Percentiles rank a stretch among this genome's conserved stretches.
phyloP scores from a whole-genome alignment of 2,888 invertebrate species.

The Spilarctia lutea region DNA sequence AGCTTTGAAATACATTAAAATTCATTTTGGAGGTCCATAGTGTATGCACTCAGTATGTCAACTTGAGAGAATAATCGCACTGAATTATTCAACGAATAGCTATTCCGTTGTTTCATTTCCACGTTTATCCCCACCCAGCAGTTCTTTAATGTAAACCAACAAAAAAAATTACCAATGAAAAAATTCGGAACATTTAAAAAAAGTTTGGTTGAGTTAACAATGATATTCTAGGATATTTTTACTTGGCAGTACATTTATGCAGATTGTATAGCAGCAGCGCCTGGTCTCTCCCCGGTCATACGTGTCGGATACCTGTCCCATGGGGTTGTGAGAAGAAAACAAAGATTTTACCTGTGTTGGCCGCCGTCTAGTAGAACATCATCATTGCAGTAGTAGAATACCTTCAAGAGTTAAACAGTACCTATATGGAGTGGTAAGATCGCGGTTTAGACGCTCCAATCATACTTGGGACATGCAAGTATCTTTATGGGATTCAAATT shows the following conservation, averaged over 20 bases:
- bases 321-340: no score
- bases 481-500: not conserved
- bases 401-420: not conserved
- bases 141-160: not conserved
- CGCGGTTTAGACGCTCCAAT: not conserved
- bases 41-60: conserved; percentile 67
- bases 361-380: no score
- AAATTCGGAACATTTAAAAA: no score
- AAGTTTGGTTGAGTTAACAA: not conserved
- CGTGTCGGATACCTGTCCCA: no score
- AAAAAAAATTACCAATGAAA: not conserved
- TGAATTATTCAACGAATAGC: conserved; percentile 76
- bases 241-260: not conserved
- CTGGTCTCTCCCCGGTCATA: no score
- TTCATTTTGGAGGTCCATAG: conserved; percentile 63
- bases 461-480: not conserved
- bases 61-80: conserved; percentile 61
- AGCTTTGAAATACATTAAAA: conserved; percentile 56
- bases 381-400: no score
- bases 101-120: conserved; percentile 57
- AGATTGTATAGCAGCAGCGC: not conserved
- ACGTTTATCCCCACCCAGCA: conserved; percentile 37
- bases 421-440: not conserved
- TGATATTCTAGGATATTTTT: not conserved
- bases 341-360: no score